Evolutionary conservation across 2,113 vertebrate species (phyloP).

Genomic region (Psophia crepitans): DNA sequence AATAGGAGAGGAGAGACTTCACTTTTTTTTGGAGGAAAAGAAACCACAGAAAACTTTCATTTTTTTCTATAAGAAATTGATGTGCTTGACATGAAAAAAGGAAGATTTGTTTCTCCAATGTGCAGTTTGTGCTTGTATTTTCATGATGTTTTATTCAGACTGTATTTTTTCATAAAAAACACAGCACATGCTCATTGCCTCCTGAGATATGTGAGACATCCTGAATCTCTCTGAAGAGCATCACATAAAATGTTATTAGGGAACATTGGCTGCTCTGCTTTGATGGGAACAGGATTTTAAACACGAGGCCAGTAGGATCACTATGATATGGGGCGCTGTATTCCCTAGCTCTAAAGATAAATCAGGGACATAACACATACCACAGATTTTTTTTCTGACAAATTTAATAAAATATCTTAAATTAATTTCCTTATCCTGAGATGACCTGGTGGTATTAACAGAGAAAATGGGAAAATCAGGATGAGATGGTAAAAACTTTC

Average conservation of each 20-base stretch:
- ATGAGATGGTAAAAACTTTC: background rate
- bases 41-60: background rate
- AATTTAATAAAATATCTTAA: background rate
- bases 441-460: background rate
- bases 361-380: background rate
- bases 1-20: background rate
- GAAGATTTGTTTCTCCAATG: background rate
- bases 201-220: background rate
- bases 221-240: background rate
- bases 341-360: background rate
- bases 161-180: background rate
- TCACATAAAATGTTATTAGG: background rate
- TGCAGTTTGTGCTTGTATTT: background rate
- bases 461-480: background rate
- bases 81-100: background rate
- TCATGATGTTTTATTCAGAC: background rate
- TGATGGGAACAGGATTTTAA: background rate
- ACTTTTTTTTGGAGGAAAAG: accelerated
- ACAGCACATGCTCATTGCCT: background rate
- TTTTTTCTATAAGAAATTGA: background rate
- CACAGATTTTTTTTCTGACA: background rate
- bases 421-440: background rate
- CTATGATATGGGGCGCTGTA: background rate
- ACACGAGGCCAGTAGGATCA: background rate
- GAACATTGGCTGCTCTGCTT: background rate